These are phyloP conservation scores for Paralichthys olivaceus DNA, from an alignment of 2,113 vertebrate species.

Conservation along the genomic window DNA sequence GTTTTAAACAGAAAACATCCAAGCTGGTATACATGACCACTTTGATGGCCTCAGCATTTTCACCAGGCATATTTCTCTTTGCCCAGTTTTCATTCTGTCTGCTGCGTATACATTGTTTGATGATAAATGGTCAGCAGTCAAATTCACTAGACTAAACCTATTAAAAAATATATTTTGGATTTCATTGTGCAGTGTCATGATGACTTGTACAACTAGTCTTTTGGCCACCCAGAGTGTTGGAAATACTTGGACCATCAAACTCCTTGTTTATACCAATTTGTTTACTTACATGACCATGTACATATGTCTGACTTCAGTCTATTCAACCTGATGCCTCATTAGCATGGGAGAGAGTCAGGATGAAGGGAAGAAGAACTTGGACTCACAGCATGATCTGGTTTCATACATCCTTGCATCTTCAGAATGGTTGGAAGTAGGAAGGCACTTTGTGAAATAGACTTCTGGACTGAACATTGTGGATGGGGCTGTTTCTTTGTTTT, in stretches of 20 bases:
- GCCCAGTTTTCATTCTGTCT: not conserved
- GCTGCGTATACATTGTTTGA: not conserved
- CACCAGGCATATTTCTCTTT: not conserved
- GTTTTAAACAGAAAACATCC: slow-evolving; percentile 2
- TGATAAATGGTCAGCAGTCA: not conserved
- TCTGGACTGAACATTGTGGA: not conserved
- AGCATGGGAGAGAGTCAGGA: not conserved
- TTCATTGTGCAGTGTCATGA: no score
- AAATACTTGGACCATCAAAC: not conserved
- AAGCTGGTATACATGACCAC: slow-evolving; percentile 22
- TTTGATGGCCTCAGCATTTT: slow-evolving; percentile 21
- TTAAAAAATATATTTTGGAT: no score
- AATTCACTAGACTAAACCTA: not conserved
- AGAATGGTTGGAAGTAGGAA: not conserved
- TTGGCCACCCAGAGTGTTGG: not conserved
- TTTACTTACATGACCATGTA: not conserved
- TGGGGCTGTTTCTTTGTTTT: not conserved
- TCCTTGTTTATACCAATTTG: slow-evolving; percentile 28
- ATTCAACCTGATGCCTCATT: slow-evolving; percentile 5
- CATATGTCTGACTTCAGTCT: not conserved
- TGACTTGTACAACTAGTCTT: no score
- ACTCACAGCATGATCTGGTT: not conserved
- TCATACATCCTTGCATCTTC: not conserved
- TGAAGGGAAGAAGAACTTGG: not conserved
- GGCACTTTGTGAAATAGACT: not conserved